Evolutionary conservation across 2,888 invertebrate species (phyloP).

Genomic region (Agapetus fuscipes): DNA sequence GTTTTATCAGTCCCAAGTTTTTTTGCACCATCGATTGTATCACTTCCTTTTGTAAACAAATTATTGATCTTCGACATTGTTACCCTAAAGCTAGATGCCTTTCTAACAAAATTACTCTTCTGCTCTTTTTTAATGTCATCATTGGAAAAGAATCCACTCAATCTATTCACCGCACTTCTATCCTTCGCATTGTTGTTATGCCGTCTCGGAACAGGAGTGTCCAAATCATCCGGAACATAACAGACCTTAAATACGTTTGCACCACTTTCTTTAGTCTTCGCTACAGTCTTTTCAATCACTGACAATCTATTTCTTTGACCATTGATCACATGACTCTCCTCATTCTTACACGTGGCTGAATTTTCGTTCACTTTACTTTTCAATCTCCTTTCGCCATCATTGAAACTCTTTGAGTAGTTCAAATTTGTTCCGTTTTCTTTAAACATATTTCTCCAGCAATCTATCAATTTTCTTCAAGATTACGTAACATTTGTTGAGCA

Average conservation of each 20-base stretch:
- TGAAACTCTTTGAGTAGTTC: not conserved
- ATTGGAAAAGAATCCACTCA: not conserved
- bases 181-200: not conserved
- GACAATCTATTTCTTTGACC: no score
- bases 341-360: no score
- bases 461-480: no score
- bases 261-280: not conserved
- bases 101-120: not conserved
- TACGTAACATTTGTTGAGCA: no score
- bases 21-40: not conserved
- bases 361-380: no score
- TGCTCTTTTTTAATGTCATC: not conserved
- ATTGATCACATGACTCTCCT: no score
- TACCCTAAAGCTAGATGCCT: conserved; percentile 6
- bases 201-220: not conserved
- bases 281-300: not conserved
- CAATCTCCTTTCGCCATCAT: no score
- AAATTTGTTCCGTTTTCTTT: not conserved
- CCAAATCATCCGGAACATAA: not conserved
- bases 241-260: not conserved
- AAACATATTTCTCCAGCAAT: not conserved
- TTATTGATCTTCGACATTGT: not conserved
- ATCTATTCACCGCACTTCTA: not conserved
- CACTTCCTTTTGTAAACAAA: not conserved
- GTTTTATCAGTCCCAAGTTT: not conserved